Percentiles rank a stretch among this genome's conserved stretches.
Evolutionary conservation across 2,113 vertebrate genomes (phyloP).

Genomic region (Herpetotheres cachinnans): DNA sequence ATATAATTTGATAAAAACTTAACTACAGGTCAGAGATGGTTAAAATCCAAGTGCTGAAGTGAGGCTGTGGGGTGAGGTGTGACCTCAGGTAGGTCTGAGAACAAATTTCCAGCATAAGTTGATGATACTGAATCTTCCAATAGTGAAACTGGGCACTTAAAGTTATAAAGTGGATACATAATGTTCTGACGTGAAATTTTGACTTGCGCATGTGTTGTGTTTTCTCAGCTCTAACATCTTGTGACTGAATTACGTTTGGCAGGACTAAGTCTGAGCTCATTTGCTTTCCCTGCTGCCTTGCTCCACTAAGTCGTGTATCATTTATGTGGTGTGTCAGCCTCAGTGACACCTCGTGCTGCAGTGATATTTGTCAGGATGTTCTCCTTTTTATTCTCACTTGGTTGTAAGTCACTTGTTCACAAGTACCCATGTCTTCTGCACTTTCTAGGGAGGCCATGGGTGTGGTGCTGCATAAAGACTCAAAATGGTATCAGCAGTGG

Average conservation of each 20-base stretch:
- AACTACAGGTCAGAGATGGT: neutral
- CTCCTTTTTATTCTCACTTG: fast-evolving
- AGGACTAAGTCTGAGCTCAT: neutral
- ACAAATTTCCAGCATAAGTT: neutral
- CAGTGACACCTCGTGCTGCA: neutral
- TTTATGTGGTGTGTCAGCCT: neutral
- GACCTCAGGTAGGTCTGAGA: neutral
- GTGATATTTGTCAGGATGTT: neutral
- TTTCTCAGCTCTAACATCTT: neutral
- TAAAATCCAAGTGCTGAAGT: neutral
- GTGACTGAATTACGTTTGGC: neutral
- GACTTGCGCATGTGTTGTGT: fast-evolving
- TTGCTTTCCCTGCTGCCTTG: neutral
- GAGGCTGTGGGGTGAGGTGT: neutral
- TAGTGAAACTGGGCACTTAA: neutral
- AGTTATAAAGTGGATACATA: fast-evolving
- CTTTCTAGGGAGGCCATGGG: conserved; percentile 88
- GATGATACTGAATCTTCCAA: fast-evolving
- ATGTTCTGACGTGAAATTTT: neutral
- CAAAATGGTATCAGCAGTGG: conserved; percentile 98
- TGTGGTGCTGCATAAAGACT: conserved; percentile 94
- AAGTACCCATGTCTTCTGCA: neutral
- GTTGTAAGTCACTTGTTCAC: neutral
- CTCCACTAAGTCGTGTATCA: fast-evolving
- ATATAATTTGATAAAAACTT: neutral